Evolutionary conservation across 2,113 vertebrate genomes (phyloP), one percentile per base, ranked within the genome.

Genomic region (Gymnorhina tibicen): DNA sequence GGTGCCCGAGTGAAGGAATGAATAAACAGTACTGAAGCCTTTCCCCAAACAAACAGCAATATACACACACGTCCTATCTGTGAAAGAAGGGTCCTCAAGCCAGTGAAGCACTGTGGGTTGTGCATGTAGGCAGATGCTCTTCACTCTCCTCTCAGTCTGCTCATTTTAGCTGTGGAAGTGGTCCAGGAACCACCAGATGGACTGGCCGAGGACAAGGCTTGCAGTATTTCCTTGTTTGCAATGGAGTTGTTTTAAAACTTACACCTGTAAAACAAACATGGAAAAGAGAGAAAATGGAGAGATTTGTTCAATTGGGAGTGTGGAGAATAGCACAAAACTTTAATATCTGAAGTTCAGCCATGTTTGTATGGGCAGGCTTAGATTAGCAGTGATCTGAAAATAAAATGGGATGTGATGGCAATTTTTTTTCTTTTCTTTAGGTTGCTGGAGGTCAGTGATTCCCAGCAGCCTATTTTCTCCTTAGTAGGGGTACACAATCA

Each of bases 111-210:
- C 33, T 30, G n/a, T 33, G 60, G 63, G n/a, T 79, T 41, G 7
- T 3, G 3, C 17, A 9, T 28, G 67, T 44, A 67, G 46, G 49
- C 32, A 90, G 92, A 50, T 62, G 53, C 21, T 68, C 66, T 88
- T 73, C 55, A 58, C 10, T 5, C 47, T 32, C 28, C 23, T 79
- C 75, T 62, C 39, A 26, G 24, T 42, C 46, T 69, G 27, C 78
- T 97, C 80, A 97, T 92, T 93, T 95, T 22, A 96, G 24, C 66
- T n/a, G 72, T 20, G 97, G 79, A 64, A 97, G 94, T 1, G 97
- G 97, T 59, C 95, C 97, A 64, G 91, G 0, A 63, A 7, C 2
- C 4, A 22, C 0, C 1, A 0, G 11, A 14, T 1, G 2, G 5
- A 0, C 8, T n/a, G 0, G 2, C 2, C 0, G 42, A 56, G 3